A percentile compares a stretch with the other conserved stretches of the same genome.
Evolutionary conservation across 1,140 invertebrate species (phyloP).

Genomic region (Mya arenaria): DNA sequence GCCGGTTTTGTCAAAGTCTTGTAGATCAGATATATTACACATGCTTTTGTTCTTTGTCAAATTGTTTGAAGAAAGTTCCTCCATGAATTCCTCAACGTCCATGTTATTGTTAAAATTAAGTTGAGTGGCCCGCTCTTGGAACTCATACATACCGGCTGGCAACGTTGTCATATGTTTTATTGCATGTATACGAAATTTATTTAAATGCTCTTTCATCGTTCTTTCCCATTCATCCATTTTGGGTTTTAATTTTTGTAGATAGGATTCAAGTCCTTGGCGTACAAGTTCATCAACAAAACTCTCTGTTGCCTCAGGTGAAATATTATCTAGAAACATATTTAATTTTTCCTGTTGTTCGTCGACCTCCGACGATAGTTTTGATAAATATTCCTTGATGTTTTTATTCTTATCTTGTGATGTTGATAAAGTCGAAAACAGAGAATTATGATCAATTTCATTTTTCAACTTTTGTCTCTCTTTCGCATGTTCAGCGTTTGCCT

Average conservation of each 20-base stretch:
- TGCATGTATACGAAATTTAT: constrained; percentile 17
- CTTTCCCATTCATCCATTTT: constrained; percentile 4
- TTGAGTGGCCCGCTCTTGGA: neutral
- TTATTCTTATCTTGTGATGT: neutral
- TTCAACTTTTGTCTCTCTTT: no score
- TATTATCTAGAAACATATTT: neutral
- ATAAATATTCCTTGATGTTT: constrained; percentile 1
- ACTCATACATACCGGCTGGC: neutral
- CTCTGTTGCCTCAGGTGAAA: neutral
- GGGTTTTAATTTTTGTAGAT: neutral
- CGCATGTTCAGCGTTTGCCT: neutral
- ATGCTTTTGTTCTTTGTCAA: neutral
- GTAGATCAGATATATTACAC: neutral
- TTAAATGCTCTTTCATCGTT: neutral
- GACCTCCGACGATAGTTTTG: neutral
- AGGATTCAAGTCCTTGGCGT: neutral
- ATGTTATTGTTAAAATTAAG: constrained; percentile 2
- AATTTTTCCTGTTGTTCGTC: neutral
- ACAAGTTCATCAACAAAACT: neutral
- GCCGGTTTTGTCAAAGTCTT: neutral
- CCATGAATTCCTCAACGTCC: constrained; percentile 15
- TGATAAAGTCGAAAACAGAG: neutral
- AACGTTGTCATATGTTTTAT: neutral
- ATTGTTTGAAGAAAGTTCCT: neutral
- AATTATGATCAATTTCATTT: neutral